Evolutionary conservation across 2,113 vertebrate species (phyloP).

Genomic region (Carassius gibelio): DNA sequence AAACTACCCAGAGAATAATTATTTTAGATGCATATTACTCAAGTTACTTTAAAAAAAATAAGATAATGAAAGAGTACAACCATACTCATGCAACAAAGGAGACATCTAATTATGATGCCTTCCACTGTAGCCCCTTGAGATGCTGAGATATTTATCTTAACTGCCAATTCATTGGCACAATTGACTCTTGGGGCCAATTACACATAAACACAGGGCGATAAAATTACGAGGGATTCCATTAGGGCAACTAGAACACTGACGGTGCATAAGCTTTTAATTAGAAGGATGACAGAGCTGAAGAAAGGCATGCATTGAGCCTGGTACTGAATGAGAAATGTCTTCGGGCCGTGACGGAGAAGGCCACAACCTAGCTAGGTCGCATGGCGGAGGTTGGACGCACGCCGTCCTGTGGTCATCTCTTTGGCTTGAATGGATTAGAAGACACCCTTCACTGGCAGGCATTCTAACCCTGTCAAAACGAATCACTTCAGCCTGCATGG

Average conservation of each 20-base stretch:
- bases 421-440: constrained; percentile 56
- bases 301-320: neutral
- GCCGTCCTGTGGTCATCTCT: constrained; percentile 31
- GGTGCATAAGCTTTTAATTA: constrained; percentile 28
- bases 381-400: constrained; percentile 43
- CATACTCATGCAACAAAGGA: neutral
- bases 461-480: constrained; percentile 63
- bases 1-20: constrained; percentile 1
- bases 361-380: constrained; percentile 36
- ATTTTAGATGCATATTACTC: neutral
- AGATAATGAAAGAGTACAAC: neutral
- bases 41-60: neutral
- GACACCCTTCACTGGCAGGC: constrained; percentile 58
- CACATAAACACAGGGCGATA: constrained; percentile 27
- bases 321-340: constrained; percentile 15
- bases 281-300: neutral
- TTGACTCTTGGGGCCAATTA: constrained; percentile 33
- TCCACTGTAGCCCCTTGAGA: neutral
- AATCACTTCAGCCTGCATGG: constrained; percentile 61
- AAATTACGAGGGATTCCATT: constrained; percentile 8
- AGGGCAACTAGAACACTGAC: neutral
- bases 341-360: neutral
- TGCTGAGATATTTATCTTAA: constrained; percentile 1
- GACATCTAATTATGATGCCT: neutral
- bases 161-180: neutral